Conservation (phyloP, 2,113 vertebrate species). For the Eurypyga helias region DNA sequence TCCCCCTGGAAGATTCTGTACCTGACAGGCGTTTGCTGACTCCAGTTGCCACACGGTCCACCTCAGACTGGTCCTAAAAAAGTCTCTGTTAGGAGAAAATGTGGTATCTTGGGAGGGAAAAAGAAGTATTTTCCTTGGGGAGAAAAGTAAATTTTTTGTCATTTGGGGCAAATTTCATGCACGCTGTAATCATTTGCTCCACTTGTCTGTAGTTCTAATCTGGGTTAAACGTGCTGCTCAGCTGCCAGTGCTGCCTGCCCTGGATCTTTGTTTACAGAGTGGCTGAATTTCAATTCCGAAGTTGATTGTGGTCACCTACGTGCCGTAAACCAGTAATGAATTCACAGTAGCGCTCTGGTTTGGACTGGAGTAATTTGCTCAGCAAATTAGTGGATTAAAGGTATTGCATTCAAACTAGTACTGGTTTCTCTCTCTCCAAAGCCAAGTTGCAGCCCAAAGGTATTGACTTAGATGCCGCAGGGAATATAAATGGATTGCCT, state of each 20-base stretch:
- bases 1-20: not conserved
- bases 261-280: not conserved
- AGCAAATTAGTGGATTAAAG: not conserved
- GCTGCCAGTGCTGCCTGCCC: not conserved
- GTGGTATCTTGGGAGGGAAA: not conserved
- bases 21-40: not conserved
- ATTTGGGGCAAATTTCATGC: not conserved
- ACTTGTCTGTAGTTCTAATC: not conserved
- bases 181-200: not conserved
- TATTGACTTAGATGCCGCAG: slow-evolving; percentile 76
- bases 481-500: slow-evolving; percentile 78
- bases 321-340: not conserved
- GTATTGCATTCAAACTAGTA: not conserved
- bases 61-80: not conserved
- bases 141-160: not conserved
- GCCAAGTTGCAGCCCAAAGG: slow-evolving; percentile 79
- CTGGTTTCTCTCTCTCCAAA: slow-evolving; percentile 46
- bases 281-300: not conserved
- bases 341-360: not conserved
- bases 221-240: not conserved
- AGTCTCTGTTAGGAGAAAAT: not conserved
- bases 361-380: not conserved
- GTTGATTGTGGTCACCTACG: not conserved
- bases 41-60: not conserved
- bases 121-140: not conserved